phyloP scores from a whole-genome alignment of 2,888 invertebrate genomes.

The Lasioglossum villosulum region DNA sequence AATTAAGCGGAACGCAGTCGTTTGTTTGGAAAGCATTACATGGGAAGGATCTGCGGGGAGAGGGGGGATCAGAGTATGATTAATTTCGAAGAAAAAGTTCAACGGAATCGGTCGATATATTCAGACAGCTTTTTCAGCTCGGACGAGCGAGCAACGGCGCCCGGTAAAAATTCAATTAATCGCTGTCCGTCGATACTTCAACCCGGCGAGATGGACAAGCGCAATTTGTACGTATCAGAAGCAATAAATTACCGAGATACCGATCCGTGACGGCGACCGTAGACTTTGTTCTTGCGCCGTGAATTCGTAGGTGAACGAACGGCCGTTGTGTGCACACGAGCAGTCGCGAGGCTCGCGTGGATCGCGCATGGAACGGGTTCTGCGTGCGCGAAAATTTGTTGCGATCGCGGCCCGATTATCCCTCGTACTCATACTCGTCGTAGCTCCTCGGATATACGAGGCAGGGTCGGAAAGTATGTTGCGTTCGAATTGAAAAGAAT shows the following conservation, averaged over 20 bases:
- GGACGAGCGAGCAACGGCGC: slow-evolving; percentile 4
- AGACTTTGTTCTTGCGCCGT: slow-evolving; percentile 22
- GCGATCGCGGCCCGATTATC: slow-evolving; percentile 45
- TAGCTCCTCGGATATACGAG: background rate
- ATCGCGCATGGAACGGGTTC: slow-evolving; percentile 24
- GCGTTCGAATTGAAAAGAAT: background rate
- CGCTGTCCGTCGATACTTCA: slow-evolving; percentile 47
- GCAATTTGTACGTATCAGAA: slow-evolving; percentile 46
- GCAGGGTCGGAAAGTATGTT: background rate
- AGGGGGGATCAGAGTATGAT: background rate
- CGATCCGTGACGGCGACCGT: slow-evolving; percentile 13
- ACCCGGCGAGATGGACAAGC: slow-evolving; percentile 44
- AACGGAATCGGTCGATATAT: slow-evolving; percentile 24
- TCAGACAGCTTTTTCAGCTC: slow-evolving; percentile 22
- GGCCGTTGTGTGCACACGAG: background rate
- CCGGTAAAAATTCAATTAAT: slow-evolving; percentile 53
- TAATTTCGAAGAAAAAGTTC: slow-evolving; percentile 24
- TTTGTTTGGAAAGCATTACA: slow-evolving; percentile 1
- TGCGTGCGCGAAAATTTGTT: slow-evolving; percentile 41
- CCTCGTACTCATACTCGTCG: background rate
- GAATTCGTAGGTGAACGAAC: slow-evolving; percentile 42
- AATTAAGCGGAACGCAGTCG: background rate
- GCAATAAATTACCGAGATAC: slow-evolving; percentile 42
- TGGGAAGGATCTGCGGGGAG: background rate
- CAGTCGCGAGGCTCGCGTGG: slow-evolving; percentile 12